Evolutionary conservation across 64 coral and sea anemone species (phyloP).

Genomic region (Anthopleura sola): DNA sequence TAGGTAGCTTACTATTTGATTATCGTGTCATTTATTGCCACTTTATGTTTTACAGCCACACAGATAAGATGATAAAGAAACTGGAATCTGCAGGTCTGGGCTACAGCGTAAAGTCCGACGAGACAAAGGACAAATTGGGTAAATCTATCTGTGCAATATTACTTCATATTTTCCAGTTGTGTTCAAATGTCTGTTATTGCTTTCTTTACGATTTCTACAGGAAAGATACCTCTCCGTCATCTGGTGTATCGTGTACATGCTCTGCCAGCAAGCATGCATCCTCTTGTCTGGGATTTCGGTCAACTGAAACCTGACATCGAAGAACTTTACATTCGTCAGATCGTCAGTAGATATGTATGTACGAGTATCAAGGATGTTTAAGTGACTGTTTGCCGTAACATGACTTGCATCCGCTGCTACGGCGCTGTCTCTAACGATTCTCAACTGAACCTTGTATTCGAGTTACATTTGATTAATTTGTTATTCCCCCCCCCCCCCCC

Average conservation of each 20-base stretch:
- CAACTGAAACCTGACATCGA: constrained; percentile 67
- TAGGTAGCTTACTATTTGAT: too few relatives aligned
- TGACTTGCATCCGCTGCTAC: too few relatives aligned
- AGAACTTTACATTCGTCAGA: constrained; percentile 62
- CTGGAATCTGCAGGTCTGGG: constrained; percentile 91
- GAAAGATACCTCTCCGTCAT: constrained; percentile 70
- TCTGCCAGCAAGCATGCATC: constrained; percentile 71
- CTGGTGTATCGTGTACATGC: constrained; percentile 79
- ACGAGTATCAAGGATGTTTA: neutral
- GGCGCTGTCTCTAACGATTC: too few relatives aligned
- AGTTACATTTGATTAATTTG: too few relatives aligned
- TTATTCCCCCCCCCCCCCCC: too few relatives aligned
- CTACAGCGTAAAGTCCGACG: constrained; percentile 75
- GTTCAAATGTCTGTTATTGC: neutral
- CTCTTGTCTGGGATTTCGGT: constrained; percentile 82
- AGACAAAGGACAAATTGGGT: constrained; percentile 88
- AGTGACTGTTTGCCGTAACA: neutral
- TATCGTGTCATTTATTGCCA: neutral
- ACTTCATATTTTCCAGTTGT: too few relatives aligned
- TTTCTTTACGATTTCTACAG: neutral
- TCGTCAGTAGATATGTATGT: constrained; percentile 55
- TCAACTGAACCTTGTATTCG: too few relatives aligned
- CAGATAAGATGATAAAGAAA: constrained; percentile 87
- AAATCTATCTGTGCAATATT: neutral
- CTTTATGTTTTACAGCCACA: constrained; percentile 64